Base-by-base conservation (phyloP, 2,113 vertebrate species). In the Chaenocephalus aceratus region DNA sequence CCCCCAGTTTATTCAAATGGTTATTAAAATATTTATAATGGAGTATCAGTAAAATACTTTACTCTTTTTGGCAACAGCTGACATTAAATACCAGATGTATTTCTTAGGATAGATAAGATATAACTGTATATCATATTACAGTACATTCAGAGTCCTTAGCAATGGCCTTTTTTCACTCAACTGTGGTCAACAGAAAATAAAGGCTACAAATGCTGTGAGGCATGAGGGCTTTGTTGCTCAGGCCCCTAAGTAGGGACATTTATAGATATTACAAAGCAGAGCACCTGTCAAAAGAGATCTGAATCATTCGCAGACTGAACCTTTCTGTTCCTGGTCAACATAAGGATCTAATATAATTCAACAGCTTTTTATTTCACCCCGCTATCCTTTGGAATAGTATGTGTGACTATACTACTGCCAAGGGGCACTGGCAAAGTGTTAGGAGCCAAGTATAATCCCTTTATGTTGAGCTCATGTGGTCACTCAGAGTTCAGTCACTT, bases 231-330 rank as follows among this genome's bases (percentile, higher is more conserved):
- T 46, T 80, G 83, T 54, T 81, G 80, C 88, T 80, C 23, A 3
- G 75, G 79, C 86, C 84, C 84, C 84, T 86, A 91, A 94, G 83
- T 86, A 88, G 79, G 86, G 87, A 93, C 91, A 90, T 91, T 86
- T 93, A 91, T 93, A 92, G 93, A 93, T 94, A 93, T 92, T 92
- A 92, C 86, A 94, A 79, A 86, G 87, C 62, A 88, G 79, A 86
- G 77, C 81, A 89, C 86, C 89, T 93, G 92, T 92, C 94, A 91
- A 77, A 85, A 70, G 59, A 85, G 60, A 83, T 94, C 83, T 88
- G 66, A 86, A 84, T 93, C 87, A 85, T 79, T 61, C 46, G 75
- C 62, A 45, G 57, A 59, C 77, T 68, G 15, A 86, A 80, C 69
- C 63, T 87, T 84, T 83, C 69, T 63, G 86, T 84, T 83, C 82